Evolutionary conservation across 2,888 invertebrate genomes (phyloP), one percentile per base, ranked within the genome.

Genomic region (Pilophorus perplexus): DNA sequence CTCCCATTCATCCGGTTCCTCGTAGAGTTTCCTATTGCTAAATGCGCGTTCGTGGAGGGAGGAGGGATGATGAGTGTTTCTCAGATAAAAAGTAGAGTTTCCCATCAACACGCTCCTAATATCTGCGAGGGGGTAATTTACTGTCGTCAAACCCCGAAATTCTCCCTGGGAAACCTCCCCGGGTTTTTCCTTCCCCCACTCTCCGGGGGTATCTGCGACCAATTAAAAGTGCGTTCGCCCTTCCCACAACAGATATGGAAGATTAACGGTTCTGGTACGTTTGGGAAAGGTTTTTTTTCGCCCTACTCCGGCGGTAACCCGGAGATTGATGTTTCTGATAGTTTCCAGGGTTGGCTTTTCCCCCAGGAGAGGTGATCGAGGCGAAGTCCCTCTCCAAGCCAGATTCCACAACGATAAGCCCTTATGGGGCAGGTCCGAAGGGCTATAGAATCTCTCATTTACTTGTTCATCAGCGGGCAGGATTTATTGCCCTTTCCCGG

Each of bases 51-150:
- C 44, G 27, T 22, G n/a, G 28, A 20, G n/a, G 42, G 59, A 48
- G 22, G 59, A 33, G 44, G 44, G 27, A 46, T 62, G 62, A 62
- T 62, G 62, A 62, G 62, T 62, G 62, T 46, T 62, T 4, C 62
- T 14, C 18, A 28, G 62, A 62, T 62, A 62, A 62, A 62, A 62
- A 62, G 44, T 48, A 46, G 44, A 46, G 62, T 46, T 59, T 37
- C 38, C 62, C 46, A 62, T 62, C 62, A 62, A 62, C 62, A 62
- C 52, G 52, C 62, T 62, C 33, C 62, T 62, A 62, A 62, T 62
- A 62, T 62, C 48, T 28, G 52, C 28, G 18, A 22, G 22, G 46
- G 46, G 62, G 62, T 44, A 62, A 62, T 62, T 62, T 62, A 62
- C 46, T 62, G 62, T 62, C 62, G 62, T 62, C 62, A 62, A 46